Evolutionary conservation across 2,113 vertebrate species (phyloP).

Genomic region (Rutilus rutilus): DNA sequence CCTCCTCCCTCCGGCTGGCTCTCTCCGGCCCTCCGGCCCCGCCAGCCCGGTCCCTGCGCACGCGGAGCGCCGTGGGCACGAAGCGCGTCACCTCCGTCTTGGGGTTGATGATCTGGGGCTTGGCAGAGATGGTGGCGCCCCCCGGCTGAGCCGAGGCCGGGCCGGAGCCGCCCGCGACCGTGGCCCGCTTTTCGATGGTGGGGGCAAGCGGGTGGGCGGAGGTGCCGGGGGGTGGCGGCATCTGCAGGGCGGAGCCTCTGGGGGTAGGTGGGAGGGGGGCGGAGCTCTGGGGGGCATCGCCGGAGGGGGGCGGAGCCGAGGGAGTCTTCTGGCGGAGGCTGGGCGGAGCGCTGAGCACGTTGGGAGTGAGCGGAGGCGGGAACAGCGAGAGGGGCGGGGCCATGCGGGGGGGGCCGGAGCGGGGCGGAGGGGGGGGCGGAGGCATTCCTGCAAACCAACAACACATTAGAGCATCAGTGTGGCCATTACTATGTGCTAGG

Average conservation of each 20-base stretch:
- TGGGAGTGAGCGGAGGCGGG: conserved; percentile 86
- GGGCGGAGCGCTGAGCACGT: conserved; percentile 94
- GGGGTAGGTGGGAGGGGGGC: conserved; percentile 65
- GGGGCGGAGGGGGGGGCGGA: conserved; percentile 93
- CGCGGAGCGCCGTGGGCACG: conserved; percentile 92
- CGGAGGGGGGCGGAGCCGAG: conserved; percentile 67
- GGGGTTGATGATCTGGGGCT: conserved; percentile 97
- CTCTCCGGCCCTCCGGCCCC: conserved; percentile 58
- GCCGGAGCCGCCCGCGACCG: conserved; percentile 72
- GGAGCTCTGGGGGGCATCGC: conserved; percentile 63
- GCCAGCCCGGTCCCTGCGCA: conserved; percentile 85
- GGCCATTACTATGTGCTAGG: too few relatives aligned
- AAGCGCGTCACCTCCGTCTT: conserved; percentile 97
- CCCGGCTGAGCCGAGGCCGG: conserved; percentile 53
- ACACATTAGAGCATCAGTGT: too few relatives aligned
- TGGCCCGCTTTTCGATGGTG: conserved; percentile 80
- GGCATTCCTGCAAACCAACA: conserved; percentile 83
- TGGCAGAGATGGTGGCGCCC: conserved; percentile 93
- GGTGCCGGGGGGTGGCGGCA: conserved; percentile 79
- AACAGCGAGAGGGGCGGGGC: conserved; percentile 88
- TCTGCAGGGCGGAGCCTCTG: conserved; percentile 67
- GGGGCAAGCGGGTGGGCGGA: conserved; percentile 68
- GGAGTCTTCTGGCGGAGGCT: conserved; percentile 90
- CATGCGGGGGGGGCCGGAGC: conserved; percentile 83
- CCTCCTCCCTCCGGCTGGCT: conserved; percentile 72